A percentile compares a stretch with the other conserved stretches of the same genome.
Conservation (phyloP, 2,888 invertebrate genomes). For the Melangyna quadrimaculata region DNA sequence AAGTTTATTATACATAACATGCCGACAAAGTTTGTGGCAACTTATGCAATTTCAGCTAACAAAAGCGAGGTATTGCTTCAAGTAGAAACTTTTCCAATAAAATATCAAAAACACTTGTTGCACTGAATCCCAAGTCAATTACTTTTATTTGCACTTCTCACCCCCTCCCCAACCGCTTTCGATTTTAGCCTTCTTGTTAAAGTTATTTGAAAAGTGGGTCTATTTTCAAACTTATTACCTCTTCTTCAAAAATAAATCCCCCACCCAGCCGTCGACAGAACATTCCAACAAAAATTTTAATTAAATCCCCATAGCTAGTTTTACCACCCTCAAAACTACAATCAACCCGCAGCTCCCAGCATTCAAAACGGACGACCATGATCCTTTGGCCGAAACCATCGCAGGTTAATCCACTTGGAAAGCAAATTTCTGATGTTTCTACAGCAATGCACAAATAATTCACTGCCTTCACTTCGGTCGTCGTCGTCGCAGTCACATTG, state of each 20-base stretch:
- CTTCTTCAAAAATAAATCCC: conserved; percentile 5
- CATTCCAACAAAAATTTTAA: conserved; percentile 42
- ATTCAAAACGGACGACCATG: conserved; percentile 49
- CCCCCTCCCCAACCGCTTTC: not conserved
- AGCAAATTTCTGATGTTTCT: conserved; percentile 48
- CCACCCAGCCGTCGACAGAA: not conserved
- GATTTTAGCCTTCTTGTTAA: not conserved
- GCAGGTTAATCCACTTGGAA: conserved; percentile 66
- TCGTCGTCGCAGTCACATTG: conserved; percentile 26
- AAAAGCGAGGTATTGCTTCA: not conserved
- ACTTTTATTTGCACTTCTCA: conserved; percentile 14
- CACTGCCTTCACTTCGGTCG: conserved; percentile 8
- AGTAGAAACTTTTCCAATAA: conserved; percentile 40
- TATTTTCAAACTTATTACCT: conserved; percentile 28
- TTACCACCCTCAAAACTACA: not conserved
- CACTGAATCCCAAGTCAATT: not conserved
- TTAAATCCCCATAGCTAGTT: conserved; percentile 29
- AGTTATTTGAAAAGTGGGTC: not conserved
- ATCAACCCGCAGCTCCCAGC: not conserved
- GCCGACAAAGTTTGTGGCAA: conserved; percentile 15
- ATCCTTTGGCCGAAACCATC: conserved; percentile 59
- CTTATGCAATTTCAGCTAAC: conserved; percentile 2
- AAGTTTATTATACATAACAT: not conserved
- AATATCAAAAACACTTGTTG: conserved; percentile 46
- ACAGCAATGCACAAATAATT: conserved; percentile 49